Percentiles rank a stretch among this genome's conserved stretches.
phyloP scores from a whole-genome alignment of 2,113 vertebrate species.

The Otolemur garnettii region DNA sequence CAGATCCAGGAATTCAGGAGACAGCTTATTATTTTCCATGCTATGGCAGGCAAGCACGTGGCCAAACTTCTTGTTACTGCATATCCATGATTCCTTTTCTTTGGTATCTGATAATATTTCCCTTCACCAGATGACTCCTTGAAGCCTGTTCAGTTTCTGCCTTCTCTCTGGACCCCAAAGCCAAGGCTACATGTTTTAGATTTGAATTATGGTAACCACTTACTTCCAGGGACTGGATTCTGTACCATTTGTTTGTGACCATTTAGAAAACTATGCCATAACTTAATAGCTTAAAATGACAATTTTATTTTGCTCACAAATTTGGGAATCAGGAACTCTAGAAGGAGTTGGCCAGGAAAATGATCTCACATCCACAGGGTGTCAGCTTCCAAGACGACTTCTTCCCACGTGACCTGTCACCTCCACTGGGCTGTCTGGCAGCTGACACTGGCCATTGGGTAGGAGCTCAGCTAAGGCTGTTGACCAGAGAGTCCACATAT shows the following conservation, averaged over 20 bases:
- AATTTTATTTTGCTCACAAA: not conserved
- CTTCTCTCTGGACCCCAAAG: not conserved
- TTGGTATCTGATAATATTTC: not conserved
- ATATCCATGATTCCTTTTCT: not conserved
- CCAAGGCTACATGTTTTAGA: not conserved
- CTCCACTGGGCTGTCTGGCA: too few species aligned
- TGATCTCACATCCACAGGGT: not conserved
- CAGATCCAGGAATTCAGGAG: not conserved
- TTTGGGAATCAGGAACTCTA: not conserved
- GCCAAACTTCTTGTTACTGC: not conserved
- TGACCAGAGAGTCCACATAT: not conserved
- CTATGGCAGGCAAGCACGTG: not conserved
- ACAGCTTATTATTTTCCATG: not conserved
- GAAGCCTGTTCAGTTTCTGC: not conserved
- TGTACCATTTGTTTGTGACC: not conserved
- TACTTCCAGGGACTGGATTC: not conserved
- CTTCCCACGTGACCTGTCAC: not conserved
- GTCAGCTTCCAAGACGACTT: not conserved
- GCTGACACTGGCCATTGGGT: not conserved
- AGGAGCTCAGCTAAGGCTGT: not conserved
- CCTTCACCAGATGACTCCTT: not conserved
- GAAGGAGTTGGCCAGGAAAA: not conserved
- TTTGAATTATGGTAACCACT: not conserved
- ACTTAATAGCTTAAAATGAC: not conserved
- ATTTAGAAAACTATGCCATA: not conserved